Conservation (phyloP, 2,113 vertebrate species). For the Scopus umbretta region DNA sequence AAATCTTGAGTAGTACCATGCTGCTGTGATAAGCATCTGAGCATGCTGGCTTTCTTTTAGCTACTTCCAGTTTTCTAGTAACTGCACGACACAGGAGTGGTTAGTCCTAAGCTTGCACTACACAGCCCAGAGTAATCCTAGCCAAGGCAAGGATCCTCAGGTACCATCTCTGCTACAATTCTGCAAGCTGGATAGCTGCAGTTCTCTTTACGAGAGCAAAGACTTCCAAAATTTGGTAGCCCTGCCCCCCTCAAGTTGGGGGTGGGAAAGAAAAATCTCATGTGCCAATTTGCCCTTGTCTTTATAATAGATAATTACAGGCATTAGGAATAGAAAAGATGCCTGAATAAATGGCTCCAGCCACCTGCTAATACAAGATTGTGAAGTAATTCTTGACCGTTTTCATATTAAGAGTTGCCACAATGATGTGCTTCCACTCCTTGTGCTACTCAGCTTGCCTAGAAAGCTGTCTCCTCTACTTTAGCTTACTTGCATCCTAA, state of each 20-base stretch:
- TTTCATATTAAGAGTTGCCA: constrained; percentile 1
- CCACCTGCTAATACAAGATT: neutral
- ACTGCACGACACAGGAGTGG: neutral
- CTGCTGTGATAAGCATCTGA: neutral
- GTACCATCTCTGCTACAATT: neutral
- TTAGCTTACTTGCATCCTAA: neutral
- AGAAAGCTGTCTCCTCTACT: neutral
- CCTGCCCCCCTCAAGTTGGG: neutral
- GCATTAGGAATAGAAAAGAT: neutral
- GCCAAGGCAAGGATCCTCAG: neutral
- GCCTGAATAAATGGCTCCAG: neutral
- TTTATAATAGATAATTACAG: neutral
- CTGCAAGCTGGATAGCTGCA: neutral
- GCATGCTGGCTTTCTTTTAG: neutral
- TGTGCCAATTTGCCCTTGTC: neutral
- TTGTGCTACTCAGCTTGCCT: neutral
- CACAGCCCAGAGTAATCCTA: neutral
- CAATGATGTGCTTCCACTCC: neutral
- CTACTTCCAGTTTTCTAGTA: neutral
- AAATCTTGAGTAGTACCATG: neutral
- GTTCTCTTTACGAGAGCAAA: neutral
- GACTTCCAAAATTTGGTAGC: neutral
- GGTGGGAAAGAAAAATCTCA: neutral
- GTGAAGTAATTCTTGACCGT: neutral
- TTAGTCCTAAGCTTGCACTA: neutral